A percentile compares a stretch with the other conserved stretches of the same genome.
Conservation (phyloP, 2,888 invertebrate species). For the Lampropteryx suffumata region DNA sequence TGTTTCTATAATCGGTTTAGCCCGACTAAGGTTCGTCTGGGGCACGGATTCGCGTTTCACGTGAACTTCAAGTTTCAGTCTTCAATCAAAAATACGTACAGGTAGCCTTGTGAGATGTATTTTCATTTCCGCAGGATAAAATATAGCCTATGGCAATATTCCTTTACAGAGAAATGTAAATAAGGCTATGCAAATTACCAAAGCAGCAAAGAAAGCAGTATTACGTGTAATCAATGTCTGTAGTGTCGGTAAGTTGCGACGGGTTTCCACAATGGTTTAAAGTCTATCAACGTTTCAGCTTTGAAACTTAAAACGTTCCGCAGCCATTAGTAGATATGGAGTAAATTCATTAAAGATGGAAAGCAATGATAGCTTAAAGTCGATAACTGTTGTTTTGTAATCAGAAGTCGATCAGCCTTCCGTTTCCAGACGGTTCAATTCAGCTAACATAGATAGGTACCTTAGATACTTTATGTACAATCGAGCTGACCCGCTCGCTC, state of each 20-base stretch:
- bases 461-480: too few relatives aligned
- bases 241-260: too few relatives aligned
- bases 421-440: neutral
- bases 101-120: too few relatives aligned
- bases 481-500: too few relatives aligned
- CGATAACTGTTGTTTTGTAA: constrained; percentile 73
- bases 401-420: constrained; percentile 38
- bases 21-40: constrained; percentile 46
- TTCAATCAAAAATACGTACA: neutral
- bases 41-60: constrained; percentile 6
- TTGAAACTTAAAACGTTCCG: neutral
- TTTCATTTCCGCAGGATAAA: too few relatives aligned
- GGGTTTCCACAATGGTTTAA: too few relatives aligned
- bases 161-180: too few relatives aligned
- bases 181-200: too few relatives aligned
- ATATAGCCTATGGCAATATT: too few relatives aligned
- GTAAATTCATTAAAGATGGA: constrained; percentile 29
- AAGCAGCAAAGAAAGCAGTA: too few relatives aligned
- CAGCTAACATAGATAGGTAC: too few relatives aligned
- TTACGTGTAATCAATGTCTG: too few relatives aligned
- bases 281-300: neutral
- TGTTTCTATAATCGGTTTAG: constrained; percentile 75
- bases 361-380: constrained; percentile 35
- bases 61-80: neutral
- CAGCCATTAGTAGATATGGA: constrained; percentile 11